phyloP scores from a whole-genome alignment of 2,888 invertebrate genomes.

The Caenorhabditis wallacei region DNA sequence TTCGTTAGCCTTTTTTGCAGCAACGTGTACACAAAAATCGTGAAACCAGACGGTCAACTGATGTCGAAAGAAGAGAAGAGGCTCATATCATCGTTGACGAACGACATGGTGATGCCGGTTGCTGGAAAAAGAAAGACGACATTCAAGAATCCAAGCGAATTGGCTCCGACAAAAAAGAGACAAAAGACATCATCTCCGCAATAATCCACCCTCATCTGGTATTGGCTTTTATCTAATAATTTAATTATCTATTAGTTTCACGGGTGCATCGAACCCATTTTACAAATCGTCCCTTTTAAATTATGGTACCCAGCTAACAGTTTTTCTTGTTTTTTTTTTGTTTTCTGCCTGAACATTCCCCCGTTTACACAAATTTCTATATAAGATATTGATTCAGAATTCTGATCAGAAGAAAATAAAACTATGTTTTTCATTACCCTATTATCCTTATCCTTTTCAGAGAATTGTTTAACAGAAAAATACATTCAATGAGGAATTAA shows the following conservation, averaged over 20 bases:
- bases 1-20: constrained; percentile 36
- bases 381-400: too few species aligned
- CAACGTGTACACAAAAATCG: constrained; percentile 26
- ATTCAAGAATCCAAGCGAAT: constrained; percentile 43
- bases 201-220: background rate
- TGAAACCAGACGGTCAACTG: constrained; percentile 44
- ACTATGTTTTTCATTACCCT: too few species aligned
- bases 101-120: constrained; percentile 28
- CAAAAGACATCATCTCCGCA: constrained; percentile 9
- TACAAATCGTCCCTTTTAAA: background rate
- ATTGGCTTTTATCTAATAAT: background rate
- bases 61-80: constrained; percentile 51
- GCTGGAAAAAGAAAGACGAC: constrained; percentile 48
- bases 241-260: background rate
- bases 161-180: constrained; percentile 8
- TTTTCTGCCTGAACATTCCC: too few species aligned
- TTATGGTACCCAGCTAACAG: too few species aligned
- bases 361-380: too few species aligned
- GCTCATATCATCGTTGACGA: constrained; percentile 48
- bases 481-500: too few species aligned
- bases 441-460: too few species aligned
- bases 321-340: too few species aligned
- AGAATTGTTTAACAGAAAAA: too few species aligned
- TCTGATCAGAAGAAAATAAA: background rate
- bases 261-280: background rate